Evolutionary conservation across 2,113 vertebrate species (phyloP).

Genomic region (Ptyas mucosa): DNA sequence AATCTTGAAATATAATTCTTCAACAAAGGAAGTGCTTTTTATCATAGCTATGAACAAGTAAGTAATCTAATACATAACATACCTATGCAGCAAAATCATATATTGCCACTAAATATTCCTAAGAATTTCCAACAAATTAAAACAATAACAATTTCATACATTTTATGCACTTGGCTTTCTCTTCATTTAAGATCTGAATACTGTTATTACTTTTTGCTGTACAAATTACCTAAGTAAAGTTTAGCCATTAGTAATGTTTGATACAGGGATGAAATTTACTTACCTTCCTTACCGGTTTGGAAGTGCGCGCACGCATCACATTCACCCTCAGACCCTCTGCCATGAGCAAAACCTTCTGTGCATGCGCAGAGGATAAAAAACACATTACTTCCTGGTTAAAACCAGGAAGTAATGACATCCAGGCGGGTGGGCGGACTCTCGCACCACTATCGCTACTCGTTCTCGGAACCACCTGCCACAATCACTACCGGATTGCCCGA

Average conservation of each 20-base stretch:
- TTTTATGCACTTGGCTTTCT: slow-evolving; percentile 71
- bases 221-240: slow-evolving; percentile 65
- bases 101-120: slow-evolving; percentile 57
- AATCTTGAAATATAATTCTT: slow-evolving; percentile 43
- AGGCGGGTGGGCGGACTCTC: too few relatives aligned
- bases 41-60: slow-evolving; percentile 36
- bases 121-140: slow-evolving; percentile 61
- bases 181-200: slow-evolving; percentile 72
- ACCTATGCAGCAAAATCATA: slow-evolving; percentile 48
- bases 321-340: too few relatives aligned
- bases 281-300: too few relatives aligned
- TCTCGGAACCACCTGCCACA: too few relatives aligned
- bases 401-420: too few relatives aligned
- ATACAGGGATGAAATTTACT: not conserved
- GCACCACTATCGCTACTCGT: too few relatives aligned
- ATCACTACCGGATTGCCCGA: too few relatives aligned
- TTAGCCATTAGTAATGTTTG: slow-evolving; percentile 70
- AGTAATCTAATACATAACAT: slow-evolving; percentile 61
- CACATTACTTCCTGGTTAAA: too few relatives aligned
- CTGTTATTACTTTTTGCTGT: slow-evolving; percentile 62
- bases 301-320: too few relatives aligned
- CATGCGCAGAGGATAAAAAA: too few relatives aligned
- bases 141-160: slow-evolving; percentile 63
- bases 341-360: too few relatives aligned
- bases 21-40: slow-evolving; percentile 52